Evolutionary conservation across 2,888 invertebrate species (phyloP), one percentile per base, ranked within the genome.

Genomic region (Schrankia costaestrigalis): DNA sequence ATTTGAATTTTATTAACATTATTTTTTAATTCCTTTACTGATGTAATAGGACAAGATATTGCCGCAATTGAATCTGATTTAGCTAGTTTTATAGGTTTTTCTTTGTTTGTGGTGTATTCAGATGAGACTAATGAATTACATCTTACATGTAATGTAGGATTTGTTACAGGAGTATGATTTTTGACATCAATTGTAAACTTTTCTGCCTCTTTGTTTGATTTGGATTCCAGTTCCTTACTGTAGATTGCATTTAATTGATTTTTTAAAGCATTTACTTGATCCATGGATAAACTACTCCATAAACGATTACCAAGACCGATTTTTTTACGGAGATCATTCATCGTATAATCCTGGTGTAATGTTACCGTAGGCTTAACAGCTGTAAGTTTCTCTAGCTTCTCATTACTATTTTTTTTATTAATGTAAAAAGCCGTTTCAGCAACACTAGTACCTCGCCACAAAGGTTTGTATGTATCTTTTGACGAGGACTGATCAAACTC

Each of bases 381-480:
- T 6, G 61, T 52, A 28, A 66, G 69, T 10, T 69, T 50, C 29
- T 71, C 69, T 18, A 76, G 59, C 26, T 74, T 78, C 46, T 84
- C 78, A 22, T 75, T 78, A 12, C 90, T 89, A 38, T 90, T 89
- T 55, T 89, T 91, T 55, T 89, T 91, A 31, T 91, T 90, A 63
- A 95, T 91, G 41, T 89, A 91, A 45, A 90, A 91, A 0, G 95
- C 95, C 26, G 95, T 89, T 80, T 95, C 94, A 1, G 92, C 91
- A 0, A 96, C 95, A 7, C 95, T 95, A 47, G 90, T 93, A 4
- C 95, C 95, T 25, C 96, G 87, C 95, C 95, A 96, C 13, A 95
- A 82, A 2, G 94, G 94, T 68, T 94, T 95, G 63, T 95, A 94
- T 0, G 90, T 89, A 53, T 95, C 95, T 67, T 91, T 92, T 12